phyloP scores from a whole-genome alignment of 2,113 vertebrate genomes.

The Xiphophorus hellerii region DNA sequence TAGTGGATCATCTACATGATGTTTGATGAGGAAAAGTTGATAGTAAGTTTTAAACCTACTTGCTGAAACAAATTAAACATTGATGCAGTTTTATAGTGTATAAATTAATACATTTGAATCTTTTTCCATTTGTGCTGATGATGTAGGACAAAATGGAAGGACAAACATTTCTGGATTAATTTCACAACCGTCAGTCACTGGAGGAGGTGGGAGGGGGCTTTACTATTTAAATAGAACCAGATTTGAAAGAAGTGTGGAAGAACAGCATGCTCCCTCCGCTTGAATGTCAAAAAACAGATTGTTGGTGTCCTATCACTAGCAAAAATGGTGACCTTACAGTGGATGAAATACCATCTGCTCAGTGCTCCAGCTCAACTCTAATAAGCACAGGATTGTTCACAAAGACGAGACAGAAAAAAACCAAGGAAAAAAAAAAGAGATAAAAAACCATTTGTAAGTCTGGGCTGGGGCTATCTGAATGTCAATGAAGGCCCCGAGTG shows the following conservation, averaged over 20 bases:
- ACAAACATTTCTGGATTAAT: conserved; percentile 30
- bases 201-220: conserved; percentile 1
- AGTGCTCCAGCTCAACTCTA: conserved; percentile 65
- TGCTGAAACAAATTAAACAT: not conserved
- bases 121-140: not conserved
- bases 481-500: conserved; percentile 84
- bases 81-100: not conserved
- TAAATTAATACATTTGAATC: not conserved
- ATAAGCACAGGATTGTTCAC: conserved; percentile 80
- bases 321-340: conserved; percentile 72
- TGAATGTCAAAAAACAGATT: conserved; percentile 80
- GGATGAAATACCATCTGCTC: conserved; percentile 78
- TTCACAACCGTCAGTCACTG: conserved; percentile 25
- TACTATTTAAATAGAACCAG: conserved; percentile 54
- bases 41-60: not conserved
- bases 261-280: conserved; percentile 62
- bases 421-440: conserved; percentile 40
- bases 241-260: conserved; percentile 59
- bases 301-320: conserved; percentile 70
- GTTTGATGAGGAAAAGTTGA: not conserved
- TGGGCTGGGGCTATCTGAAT: conserved; percentile 82
- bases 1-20: not conserved
- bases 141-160: conserved; percentile 26
- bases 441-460: conserved; percentile 81
- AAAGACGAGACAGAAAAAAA: conserved; percentile 2